Percentiles rank a stretch among this genome's conserved stretches.
phyloP scores from a whole-genome alignment of 1,140 invertebrate genomes.

The Panagrolaimus sp. region DNA sequence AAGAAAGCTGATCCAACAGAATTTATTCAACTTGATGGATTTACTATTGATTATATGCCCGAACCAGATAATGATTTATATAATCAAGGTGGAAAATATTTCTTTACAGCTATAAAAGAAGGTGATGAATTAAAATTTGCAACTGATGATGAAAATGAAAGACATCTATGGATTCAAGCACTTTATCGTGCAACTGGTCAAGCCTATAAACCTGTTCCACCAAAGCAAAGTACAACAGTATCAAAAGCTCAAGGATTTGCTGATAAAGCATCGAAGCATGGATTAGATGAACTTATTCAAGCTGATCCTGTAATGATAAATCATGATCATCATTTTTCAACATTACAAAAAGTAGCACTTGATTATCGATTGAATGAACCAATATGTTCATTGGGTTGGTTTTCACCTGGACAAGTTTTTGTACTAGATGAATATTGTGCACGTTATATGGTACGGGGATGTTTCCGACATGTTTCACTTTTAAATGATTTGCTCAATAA shows the following conservation, averaged over 20 bases:
- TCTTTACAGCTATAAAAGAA: constrained; percentile 96
- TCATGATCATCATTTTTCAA: constrained; percentile 82
- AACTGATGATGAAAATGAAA: constrained; percentile 94
- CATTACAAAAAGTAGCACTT: constrained; percentile 81
- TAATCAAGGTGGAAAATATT: constrained; percentile 81
- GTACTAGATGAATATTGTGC: constrained; percentile 97
- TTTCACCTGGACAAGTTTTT: constrained; percentile 96
- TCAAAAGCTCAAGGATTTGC: constrained; percentile 60
- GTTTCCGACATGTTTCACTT: constrained; percentile 90
- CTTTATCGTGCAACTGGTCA: constrained; percentile 97
- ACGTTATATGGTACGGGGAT: constrained; percentile 89
- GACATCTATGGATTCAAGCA: constrained; percentile 92
- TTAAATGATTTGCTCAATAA: constrained; percentile 88
- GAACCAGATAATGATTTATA: constrained; percentile 71
- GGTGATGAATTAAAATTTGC: constrained; percentile 94
- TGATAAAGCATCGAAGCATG: constrained; percentile 90
- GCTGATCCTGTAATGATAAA: constrained; percentile 94
- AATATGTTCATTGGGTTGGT: constrained; percentile 97
- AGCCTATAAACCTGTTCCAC: constrained; percentile 92
- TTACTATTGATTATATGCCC: constrained; percentile 92
- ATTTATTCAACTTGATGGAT: constrained; percentile 98
- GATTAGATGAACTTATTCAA: constrained; percentile 97
- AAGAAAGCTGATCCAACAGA: constrained; percentile 98
- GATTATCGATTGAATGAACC: constrained; percentile 92
- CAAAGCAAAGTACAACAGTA: constrained; percentile 62